Conservation (phyloP, 2,888 invertebrate genomes). For the Philopedon plagiatum region DNA sequence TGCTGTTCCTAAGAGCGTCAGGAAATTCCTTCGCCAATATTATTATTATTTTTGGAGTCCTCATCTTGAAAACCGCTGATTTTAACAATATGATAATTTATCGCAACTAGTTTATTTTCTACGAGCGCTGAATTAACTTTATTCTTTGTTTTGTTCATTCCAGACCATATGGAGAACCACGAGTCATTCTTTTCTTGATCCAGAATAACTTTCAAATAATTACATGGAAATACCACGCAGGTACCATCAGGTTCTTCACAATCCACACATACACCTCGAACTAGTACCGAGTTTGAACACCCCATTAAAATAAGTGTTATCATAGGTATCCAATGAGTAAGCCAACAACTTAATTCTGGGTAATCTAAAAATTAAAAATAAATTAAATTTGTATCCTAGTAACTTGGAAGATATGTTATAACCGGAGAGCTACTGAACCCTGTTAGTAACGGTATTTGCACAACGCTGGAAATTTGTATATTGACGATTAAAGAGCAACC, state of each 20-base stretch:
- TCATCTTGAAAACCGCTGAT: conserved; percentile 15
- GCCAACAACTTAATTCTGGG: conserved; percentile 45
- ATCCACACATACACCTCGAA: conserved; percentile 46
- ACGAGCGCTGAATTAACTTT: too few species aligned
- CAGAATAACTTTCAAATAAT: conserved; percentile 44
- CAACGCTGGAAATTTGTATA: too few species aligned
- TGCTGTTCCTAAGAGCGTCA: too few species aligned
- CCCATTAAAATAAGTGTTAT: conserved; percentile 47
- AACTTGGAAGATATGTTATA: not conserved
- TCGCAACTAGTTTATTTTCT: conserved; percentile 2
- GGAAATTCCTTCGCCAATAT: conserved; percentile 19
- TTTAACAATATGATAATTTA: conserved; percentile 36
- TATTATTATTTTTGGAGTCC: conserved; percentile 25
- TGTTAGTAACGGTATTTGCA: too few species aligned
- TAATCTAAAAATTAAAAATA: conserved; percentile 18
- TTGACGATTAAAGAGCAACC: too few species aligned
- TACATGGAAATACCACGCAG: conserved; percentile 47
- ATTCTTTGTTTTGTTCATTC: conserved; percentile 11
- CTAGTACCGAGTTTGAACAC: conserved; percentile 47
- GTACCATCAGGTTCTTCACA: conserved; percentile 47
- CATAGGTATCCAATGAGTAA: conserved; percentile 38
- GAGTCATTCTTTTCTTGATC: conserved; percentile 46
- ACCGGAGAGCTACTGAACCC: too few species aligned
- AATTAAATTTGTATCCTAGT: not conserved
- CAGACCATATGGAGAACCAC: conserved; percentile 39